Percentiles rank a stretch among this genome's conserved stretches.
Conservation (phyloP, 2,888 invertebrate genomes). For the Melieria omissa region DNA sequence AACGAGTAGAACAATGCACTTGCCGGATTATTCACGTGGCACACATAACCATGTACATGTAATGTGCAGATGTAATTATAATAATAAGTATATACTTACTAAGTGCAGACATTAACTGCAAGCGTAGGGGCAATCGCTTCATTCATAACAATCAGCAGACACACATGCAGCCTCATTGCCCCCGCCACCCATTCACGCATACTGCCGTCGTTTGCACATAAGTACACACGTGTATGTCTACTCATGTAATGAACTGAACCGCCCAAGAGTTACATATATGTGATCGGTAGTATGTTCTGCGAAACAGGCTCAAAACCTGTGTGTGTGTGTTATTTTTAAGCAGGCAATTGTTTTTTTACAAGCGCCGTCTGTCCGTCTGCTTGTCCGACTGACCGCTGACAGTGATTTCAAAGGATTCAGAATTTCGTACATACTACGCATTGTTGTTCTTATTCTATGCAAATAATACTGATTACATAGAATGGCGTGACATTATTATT, state of each 20-base stretch:
- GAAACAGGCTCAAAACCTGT: no score
- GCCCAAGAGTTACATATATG: not conserved
- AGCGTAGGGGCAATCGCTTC: not conserved
- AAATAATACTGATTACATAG: conserved; percentile 9
- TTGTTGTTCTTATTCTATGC: conserved; percentile 28
- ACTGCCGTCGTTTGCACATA: not conserved
- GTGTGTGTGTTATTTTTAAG: no score
- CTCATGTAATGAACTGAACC: not conserved
- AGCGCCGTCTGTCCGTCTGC: not conserved
- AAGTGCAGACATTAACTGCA: conserved; percentile 8
- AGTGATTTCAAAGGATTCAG: not conserved
- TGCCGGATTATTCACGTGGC: conserved; percentile 8
- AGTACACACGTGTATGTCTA: not conserved
- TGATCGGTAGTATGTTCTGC: no score
- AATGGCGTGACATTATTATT: not conserved
- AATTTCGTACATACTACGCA: conserved; percentile 25
- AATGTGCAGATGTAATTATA: conserved; percentile 18
- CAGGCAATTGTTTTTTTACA: not conserved
- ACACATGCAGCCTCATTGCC: conserved; percentile 18
- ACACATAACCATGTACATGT: not conserved
- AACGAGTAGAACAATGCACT: conserved; percentile 31
- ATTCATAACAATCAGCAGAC: not conserved
- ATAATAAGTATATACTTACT: conserved; percentile 12
- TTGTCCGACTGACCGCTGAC: no score
- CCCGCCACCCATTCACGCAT: not conserved